These are phyloP conservation scores for Drosophila nebulosa DNA, from an alignment of 1,140 invertebrate species.

Conservation along the genomic window DNA sequence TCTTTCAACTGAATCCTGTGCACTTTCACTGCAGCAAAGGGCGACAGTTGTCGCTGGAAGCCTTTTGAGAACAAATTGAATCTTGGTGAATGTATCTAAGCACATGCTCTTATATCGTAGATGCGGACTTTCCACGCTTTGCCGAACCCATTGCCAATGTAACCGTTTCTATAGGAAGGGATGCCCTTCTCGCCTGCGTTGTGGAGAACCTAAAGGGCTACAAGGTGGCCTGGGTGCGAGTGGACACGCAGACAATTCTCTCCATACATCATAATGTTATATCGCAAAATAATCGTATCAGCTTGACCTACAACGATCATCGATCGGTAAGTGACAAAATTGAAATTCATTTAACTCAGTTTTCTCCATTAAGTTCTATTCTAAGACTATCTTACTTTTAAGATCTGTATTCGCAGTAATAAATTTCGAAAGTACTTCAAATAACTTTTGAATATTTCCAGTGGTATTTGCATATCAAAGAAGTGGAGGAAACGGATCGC, in stretches of 20 bases:
- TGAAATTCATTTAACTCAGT: too few species aligned
- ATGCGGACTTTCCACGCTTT: constrained; percentile 88
- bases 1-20: constrained; percentile 34
- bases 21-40: constrained; percentile 42
- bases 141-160: constrained; percentile 95
- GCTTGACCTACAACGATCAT: constrained; percentile 92
- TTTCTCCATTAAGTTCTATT: too few species aligned
- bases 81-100: background rate
- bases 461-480: constrained; percentile 92
- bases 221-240: constrained; percentile 95
- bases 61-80: background rate
- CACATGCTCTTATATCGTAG: constrained; percentile 64
- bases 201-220: constrained; percentile 94
- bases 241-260: constrained; percentile 94
- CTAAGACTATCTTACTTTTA: too few species aligned
- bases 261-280: constrained; percentile 95
- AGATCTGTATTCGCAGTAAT: too few species aligned
- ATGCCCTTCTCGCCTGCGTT: constrained; percentile 95
- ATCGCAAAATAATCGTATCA: constrained; percentile 92
- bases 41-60: background rate
- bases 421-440: background rate
- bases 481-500: constrained; percentile 90
- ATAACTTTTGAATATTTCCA: background rate
- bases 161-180: constrained; percentile 93
- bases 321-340: constrained; percentile 82